Base-by-base conservation (phyloP, 2,113 vertebrate genomes). In the Pavo muticus region DNA sequence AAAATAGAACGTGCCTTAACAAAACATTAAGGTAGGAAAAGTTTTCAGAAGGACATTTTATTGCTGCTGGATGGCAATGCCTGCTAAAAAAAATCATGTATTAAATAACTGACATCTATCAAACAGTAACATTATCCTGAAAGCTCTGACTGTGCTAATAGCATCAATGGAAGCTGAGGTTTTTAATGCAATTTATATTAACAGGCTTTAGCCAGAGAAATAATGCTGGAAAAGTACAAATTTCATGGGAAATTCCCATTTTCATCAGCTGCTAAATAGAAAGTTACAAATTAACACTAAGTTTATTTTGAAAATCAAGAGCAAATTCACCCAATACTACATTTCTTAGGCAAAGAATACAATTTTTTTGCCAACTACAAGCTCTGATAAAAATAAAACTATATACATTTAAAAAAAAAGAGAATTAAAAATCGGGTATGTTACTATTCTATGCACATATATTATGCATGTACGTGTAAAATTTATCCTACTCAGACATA, bases 141-240 rank as follows among this genome's bases (percentile, higher is more conserved):
- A 88, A 89, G 72, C 35, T 86, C 48, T 45, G 61, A 60, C 63
- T 88, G 9, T 14, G 35, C 2, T 16, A 82, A 44, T 32, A 82
- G 24, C 39, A 74, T 78, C 88, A 47, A 24, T 89, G 82, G 16
- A 84, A 90, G 44, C 30, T 39, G 78, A 85, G 69, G 47, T 30
- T 95, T 94, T 76, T 87, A 93, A 91, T 90, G 89, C 44, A 82
- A 50, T 87, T 84, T 74, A 70, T 94, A 89, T 90, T 88, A 87
- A 89, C 80, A 84, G 39, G 42, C 35, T 59, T 64, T 87, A 90
- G 47, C 35, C 67, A 82, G 61, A 79, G 57, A 59, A 84, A 37
- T 35, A 90, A 87, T 69, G 61, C 20, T 77, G 56, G 63, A 79
- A 74, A 84, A 84, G 39, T 57, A 67, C 35, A 77, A 73, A 83